Evolutionary conservation across 2,888 invertebrate species (phyloP), one percentile per base, ranked within the genome.

Genomic region (Rhamnusium bicolor): DNA sequence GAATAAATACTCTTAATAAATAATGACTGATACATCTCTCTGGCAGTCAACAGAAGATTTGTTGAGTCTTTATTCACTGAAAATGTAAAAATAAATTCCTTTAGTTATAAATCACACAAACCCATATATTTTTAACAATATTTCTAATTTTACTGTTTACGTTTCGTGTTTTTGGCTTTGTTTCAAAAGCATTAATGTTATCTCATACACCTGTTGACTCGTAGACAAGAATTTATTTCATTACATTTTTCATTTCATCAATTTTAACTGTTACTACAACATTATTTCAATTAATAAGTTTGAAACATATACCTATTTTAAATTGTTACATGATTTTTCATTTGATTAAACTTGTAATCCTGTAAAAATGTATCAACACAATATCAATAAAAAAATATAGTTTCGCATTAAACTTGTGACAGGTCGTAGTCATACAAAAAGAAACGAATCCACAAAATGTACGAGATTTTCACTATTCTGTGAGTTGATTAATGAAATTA

Each of bases 201-300:
- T n/a, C 12, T 51, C 27, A 65, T 51, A 68, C 68, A 68, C 68
- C 68, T 68, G 68, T 68, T 68, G 58, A 58, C 32, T 61, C 19
- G 8, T 10, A 27, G 65, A 53, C 65, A 53, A 32, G 12, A 54
- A 18, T 53, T 10, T 18, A 27, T 19, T 53, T n/a, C 19, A 21
- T 53, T 53, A 10, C 24, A 27, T 29, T 56, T 7, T 29, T n/a
- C 27, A 56, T 12, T 56, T 19, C 21, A 6, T n/a, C n/a, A n/a
- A n/a, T n/a, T n/a, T n/a, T n/a, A n/a, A n/a, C n/a, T n/a, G n/a
- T n/a, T n/a, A n/a, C n/a, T n/a, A 53, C 8, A 53, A 53, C 0
- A 12, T 7, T 53, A 2, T 14, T 40, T 40, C 40, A 40, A n/a
- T 2, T 40, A n/a, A 40, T 40, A n/a, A n/a, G 0, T 40, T 14